Evolutionary conservation across 30 jellyfish, hydroid and myxozoan species (phyloP).

Genomic region (Sanderia malayensis): DNA sequence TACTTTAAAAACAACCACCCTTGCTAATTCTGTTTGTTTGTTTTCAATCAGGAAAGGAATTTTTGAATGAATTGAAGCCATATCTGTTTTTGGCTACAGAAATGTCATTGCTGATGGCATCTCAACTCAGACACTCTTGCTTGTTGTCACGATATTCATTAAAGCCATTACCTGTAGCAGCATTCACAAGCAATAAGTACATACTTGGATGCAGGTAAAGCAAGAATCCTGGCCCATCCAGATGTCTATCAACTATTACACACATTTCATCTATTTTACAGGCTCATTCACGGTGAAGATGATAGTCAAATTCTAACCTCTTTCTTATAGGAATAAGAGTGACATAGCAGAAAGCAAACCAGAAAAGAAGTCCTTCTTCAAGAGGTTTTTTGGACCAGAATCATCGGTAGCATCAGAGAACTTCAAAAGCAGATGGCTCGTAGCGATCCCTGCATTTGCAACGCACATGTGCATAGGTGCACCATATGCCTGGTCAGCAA

Average conservation of each 20-base stretch:
- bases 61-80: too few species aligned
- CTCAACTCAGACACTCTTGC: slow-evolving; percentile 28
- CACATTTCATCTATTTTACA: not conserved
- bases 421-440: slow-evolving; percentile 58
- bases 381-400: slow-evolving; percentile 49
- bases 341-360: slow-evolving; percentile 22
- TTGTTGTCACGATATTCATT: slow-evolving; percentile 26
- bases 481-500: slow-evolving; percentile 73
- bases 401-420: slow-evolving; percentile 47
- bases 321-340: slow-evolving; percentile 11
- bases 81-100: not conserved
- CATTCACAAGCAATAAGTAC: slow-evolving; percentile 15
- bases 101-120: slow-evolving; percentile 20
- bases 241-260: too few species aligned
- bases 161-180: slow-evolving; percentile 34
- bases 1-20: too few species aligned
- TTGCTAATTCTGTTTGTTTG: too few species aligned
- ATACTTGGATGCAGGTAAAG: slow-evolving; percentile 16
- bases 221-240: too few species aligned
- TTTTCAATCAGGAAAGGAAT: too few species aligned
- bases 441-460: slow-evolving; percentile 65
- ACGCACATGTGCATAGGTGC: slow-evolving; percentile 74
- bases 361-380: slow-evolving; percentile 47
- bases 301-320: not conserved
- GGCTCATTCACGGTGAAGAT: not conserved